Conservation (phyloP, 2,888 invertebrate species). For the Augiades crinisus region DNA sequence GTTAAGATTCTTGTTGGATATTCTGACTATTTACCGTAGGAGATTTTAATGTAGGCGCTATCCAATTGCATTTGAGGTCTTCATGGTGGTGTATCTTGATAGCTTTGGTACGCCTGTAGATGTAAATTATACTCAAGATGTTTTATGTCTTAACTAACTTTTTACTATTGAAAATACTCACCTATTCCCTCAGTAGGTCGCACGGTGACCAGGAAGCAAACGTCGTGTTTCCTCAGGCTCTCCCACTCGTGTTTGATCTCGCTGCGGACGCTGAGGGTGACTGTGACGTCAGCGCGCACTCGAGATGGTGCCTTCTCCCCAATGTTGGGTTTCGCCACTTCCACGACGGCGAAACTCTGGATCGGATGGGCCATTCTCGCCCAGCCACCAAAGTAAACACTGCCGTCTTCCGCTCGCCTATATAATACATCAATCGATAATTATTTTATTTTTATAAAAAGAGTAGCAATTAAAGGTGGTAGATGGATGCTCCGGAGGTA, state of each 20-base stretch:
- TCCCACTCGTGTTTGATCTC: slow-evolving; percentile 99
- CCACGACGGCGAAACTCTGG: slow-evolving; percentile 95
- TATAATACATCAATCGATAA: no score
- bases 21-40: no score
- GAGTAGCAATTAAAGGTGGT: not conserved
- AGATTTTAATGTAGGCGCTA: no score
- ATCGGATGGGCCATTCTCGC: slow-evolving; percentile 99
- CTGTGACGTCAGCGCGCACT: slow-evolving; percentile 96
- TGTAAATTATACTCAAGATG: no score
- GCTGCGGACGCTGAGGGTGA: slow-evolving; percentile 93
- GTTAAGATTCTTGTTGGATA: no score
- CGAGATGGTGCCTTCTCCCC: slow-evolving; percentile 97
- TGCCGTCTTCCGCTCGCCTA: slow-evolving; percentile 92
- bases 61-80: no score
- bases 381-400: slow-evolving; percentile 97
- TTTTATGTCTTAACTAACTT: no score
- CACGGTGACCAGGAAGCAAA: slow-evolving; percentile 97
- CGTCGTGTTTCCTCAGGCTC: slow-evolving; percentile 97
- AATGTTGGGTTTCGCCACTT: slow-evolving; percentile 95
- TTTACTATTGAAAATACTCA: slow-evolving; percentile 46
- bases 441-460: not conserved
- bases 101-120: no score
- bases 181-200: slow-evolving; percentile 92
- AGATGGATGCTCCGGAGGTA: not conserved
- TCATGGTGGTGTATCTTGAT: no score